phyloP scores from a whole-genome alignment of 2,113 vertebrate species.

The Eublepharis macularius region DNA sequence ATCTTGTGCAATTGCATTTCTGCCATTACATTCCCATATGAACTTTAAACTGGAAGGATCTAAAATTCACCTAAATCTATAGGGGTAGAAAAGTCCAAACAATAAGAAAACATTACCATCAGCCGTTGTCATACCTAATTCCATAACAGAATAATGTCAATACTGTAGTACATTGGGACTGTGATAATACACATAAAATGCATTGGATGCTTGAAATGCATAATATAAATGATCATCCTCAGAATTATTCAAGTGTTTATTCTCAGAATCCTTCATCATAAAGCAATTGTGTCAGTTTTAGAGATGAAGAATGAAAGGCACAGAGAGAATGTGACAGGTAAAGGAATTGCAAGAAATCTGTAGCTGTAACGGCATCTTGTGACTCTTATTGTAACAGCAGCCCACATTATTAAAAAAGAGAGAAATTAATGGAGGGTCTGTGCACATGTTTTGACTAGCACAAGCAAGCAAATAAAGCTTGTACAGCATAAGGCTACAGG shows the following conservation, averaged over 20 bases:
- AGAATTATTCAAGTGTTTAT: neutral
- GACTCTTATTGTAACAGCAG: neutral
- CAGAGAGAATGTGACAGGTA: neutral
- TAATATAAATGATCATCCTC: neutral
- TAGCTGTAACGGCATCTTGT: fast-evolving
- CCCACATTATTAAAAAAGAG: neutral
- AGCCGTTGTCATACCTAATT: neutral
- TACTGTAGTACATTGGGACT: neutral
- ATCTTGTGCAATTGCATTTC: conserved; percentile 33
- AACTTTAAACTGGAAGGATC: conserved; percentile 41
- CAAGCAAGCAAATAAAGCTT: neutral
- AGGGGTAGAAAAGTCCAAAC: neutral
- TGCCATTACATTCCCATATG: conserved; percentile 13
- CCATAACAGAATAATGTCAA: neutral
- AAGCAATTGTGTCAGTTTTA: neutral
- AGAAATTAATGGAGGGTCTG: neutral
- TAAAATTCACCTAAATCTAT: neutral
- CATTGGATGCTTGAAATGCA: neutral
- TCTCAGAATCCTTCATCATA: neutral
- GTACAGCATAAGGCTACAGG: neutral
- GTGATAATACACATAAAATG: too few species aligned
- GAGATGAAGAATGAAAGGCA: neutral
- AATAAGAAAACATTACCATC: neutral
- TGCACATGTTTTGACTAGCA: neutral
- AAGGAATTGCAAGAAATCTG: neutral